A percentile compares a stretch with the other conserved stretches of the same genome.
phyloP scores from a whole-genome alignment of 2,888 invertebrate species.

The Alitta virens region DNA sequence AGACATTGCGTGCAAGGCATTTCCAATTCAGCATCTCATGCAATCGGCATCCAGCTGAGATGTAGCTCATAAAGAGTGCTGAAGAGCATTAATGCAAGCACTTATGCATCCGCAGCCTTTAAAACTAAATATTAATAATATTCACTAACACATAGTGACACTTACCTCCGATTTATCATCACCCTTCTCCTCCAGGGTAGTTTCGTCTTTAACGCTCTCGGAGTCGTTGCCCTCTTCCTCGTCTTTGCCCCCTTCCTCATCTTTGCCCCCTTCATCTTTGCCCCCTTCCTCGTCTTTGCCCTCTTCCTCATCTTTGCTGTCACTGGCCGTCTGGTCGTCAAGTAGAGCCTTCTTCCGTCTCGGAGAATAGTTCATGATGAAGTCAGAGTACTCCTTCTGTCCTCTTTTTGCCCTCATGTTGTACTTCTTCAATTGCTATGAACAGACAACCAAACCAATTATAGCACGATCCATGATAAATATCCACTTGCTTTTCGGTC shows the following conservation, averaged over 20 bases:
- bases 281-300: conserved; percentile 25
- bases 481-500: too few relatives aligned
- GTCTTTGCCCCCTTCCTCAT: not conserved
- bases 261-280: conserved; percentile 1
- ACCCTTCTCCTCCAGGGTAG: not conserved
- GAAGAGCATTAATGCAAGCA: too few relatives aligned
- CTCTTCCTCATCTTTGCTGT: conserved; percentile 6
- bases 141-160: too few relatives aligned
- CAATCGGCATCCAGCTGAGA: too few relatives aligned
- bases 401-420: not conserved
- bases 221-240: conserved; percentile 3
- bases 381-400: not conserved
- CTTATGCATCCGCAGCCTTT: too few relatives aligned
- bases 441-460: too few relatives aligned
- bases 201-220: not conserved
- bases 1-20: too few relatives aligned
- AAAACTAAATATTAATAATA: too few relatives aligned
- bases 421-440: not conserved
- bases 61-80: too few relatives aligned
- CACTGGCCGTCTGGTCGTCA: not conserved
- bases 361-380: not conserved
- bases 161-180: not conserved
- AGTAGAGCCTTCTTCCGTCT: not conserved
- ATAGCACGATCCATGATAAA: too few relatives aligned
- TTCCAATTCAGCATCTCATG: too few relatives aligned